These are phyloP conservation scores for Proctacanthus coquilletti DNA, from an alignment of 1,140 invertebrate genomes.

Conservation along the genomic window DNA sequence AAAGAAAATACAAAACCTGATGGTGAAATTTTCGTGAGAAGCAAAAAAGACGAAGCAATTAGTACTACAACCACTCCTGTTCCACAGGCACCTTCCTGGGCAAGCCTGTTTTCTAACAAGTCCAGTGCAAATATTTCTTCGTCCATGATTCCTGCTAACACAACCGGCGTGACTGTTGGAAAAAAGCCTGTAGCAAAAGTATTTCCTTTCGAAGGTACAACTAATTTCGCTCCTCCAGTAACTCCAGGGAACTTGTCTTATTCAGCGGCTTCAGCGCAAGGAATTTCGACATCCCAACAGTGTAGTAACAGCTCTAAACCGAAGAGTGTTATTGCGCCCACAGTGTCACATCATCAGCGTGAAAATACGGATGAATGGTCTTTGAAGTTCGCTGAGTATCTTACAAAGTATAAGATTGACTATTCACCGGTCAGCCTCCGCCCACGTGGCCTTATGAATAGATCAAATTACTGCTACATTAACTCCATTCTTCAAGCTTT, in stretches of 20 bases:
- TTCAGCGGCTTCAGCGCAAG: conserved; percentile 26
- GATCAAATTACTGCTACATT: conserved; percentile 90
- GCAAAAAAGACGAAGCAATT: too few species aligned
- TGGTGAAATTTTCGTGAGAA: too few species aligned
- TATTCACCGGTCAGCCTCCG: conserved; percentile 55
- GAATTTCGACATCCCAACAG: conserved; percentile 9
- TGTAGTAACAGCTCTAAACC: not conserved
- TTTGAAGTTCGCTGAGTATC: conserved; percentile 44
- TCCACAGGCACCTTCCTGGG: too few species aligned
- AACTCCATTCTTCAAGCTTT: conserved; percentile 84
- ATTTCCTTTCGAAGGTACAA: conserved; percentile 34
- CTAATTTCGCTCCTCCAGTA: conserved; percentile 14
- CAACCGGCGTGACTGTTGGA: conserved; percentile 12
- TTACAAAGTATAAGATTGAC: conserved; percentile 54
- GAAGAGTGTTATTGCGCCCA: not conserved
- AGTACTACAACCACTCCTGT: too few species aligned
- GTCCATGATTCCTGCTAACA: too few species aligned
- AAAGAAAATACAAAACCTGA: too few species aligned
- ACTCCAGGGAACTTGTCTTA: conserved; percentile 26
- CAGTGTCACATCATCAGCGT: conserved; percentile 3
- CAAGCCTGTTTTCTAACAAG: too few species aligned
- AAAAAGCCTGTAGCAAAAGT: conserved; percentile 42
- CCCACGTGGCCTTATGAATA: conserved; percentile 77
- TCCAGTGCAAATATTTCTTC: too few species aligned
- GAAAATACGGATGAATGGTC: conserved; percentile 20